Base-by-base conservation (phyloP, 2,888 invertebrate genomes). In the Eretmocerus hayati region DNA sequence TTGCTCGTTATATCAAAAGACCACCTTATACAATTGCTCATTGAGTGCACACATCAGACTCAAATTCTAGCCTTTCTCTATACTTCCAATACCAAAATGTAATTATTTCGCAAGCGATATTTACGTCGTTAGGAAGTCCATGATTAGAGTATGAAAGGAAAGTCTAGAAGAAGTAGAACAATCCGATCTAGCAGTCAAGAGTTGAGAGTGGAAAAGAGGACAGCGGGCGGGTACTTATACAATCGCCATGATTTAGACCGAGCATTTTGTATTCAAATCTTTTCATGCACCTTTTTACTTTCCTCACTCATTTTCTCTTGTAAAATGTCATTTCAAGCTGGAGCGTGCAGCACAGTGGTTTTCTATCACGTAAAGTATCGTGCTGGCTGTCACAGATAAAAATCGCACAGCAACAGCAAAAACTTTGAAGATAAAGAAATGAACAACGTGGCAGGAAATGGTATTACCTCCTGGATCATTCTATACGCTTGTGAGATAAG, bases 301-400 rank as follows among this genome's bases (percentile, higher is more conserved):
- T 26, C 26, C 8, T 11, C 11, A 16, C 18, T 37, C 37, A 13
- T 15, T 16, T 40, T 30, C 39, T 36, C 19, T 16, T 11, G 39
- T 30, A 15, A 5, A n/a, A 20, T 13, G n/a, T 21, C 23, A 16
- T 9, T 21, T 37, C 22, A 11, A 21, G 18, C 15, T 21, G 16
- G 15, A 21, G 47, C 33, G 48, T 39, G 43, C 11, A 26, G 16
- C n/a, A n/a, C 22, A 18, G n/a, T 11, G 19, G 4, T 36, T 40
- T 41, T 40, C 22, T 33, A 45, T 46, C 50, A 41, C 46, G 46
- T 32, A 5, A 33, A 38, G 30, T 50, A 38, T 50, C 42, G 46
- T 46, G 45, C 13, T 43, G 32, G 33, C 38, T 13, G 20, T 18
- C 13, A 33, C 5, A 9, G 45, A 45, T 50, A 50, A 46, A 5